phyloP scores from a whole-genome alignment of 2,888 invertebrate genomes.

The Sipha maydis region DNA sequence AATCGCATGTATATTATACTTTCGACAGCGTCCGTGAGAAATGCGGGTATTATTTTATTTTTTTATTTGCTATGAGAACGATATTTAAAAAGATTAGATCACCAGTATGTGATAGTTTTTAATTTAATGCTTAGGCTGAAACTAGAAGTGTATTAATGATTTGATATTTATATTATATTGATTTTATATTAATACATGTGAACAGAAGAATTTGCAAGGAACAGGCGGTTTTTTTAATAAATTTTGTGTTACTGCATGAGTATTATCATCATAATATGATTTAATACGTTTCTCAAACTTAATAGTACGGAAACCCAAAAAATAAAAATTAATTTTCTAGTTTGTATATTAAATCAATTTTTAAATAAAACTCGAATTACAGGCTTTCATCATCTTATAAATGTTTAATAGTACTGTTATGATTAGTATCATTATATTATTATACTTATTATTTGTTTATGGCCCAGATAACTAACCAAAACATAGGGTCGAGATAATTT shows the following conservation, averaged over 20 bases:
- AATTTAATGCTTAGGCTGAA: neutral
- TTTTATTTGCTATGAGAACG: slow-evolving; percentile 51
- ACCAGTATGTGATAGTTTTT: neutral
- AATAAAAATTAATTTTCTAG: too few relatives aligned
- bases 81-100: slow-evolving; percentile 48
- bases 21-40: slow-evolving; percentile 37
- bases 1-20: neutral
- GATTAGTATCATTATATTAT: neutral
- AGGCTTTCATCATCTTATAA: neutral
- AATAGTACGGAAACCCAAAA: too few relatives aligned
- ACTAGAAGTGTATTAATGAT: neutral
- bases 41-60: slow-evolving; percentile 42
- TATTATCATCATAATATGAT: too few relatives aligned
- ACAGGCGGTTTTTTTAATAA: too few relatives aligned
- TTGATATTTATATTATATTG: neutral
- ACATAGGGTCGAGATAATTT: too few relatives aligned
- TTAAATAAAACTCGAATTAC: too few relatives aligned
- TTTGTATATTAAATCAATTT: too few relatives aligned
- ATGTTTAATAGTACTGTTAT: neutral
- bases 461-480: too few relatives aligned
- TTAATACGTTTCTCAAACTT: too few relatives aligned
- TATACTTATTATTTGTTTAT: too few relatives aligned
- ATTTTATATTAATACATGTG: neutral
- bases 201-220: neutral
- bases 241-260: too few relatives aligned